A percentile compares a stretch with the other conserved stretches of the same genome.
Conservation (phyloP, 2,113 vertebrate species). For the Mormyrus iriodes region DNA sequence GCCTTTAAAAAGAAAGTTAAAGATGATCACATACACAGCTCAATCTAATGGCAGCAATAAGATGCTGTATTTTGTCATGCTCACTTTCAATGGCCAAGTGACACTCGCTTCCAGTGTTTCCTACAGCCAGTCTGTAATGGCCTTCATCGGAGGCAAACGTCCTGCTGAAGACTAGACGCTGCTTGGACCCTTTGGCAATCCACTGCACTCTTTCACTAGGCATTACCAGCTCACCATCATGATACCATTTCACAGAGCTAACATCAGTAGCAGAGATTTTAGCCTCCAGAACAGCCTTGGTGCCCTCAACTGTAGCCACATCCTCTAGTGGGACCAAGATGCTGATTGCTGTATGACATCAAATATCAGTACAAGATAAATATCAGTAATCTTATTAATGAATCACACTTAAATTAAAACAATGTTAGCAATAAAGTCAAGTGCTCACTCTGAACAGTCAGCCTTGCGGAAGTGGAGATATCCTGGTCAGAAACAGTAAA, state of each 20-base stretch:
- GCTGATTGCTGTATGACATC: neutral
- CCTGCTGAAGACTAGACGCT: slow-evolving; percentile 80
- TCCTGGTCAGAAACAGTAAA: slow-evolving; percentile 75
- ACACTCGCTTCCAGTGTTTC: slow-evolving; percentile 82
- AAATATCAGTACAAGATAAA: neutral
- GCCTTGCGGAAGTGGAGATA: slow-evolving; percentile 73
- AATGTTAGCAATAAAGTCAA: neutral
- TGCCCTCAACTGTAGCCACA: slow-evolving; percentile 76
- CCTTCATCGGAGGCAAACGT: slow-evolving; percentile 85
- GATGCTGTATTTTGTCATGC: slow-evolving; percentile 26
- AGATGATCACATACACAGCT: neutral
- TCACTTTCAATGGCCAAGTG: slow-evolving; percentile 78
- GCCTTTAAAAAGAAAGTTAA: slow-evolving; percentile 49
- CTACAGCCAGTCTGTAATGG: slow-evolving; percentile 75
- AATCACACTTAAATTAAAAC: neutral
- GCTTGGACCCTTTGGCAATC: slow-evolving; percentile 88
- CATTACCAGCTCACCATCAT: slow-evolving; percentile 70
- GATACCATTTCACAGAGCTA: slow-evolving; percentile 85
- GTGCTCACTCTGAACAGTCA: slow-evolving; percentile 81
- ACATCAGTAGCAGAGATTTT: slow-evolving; percentile 92
- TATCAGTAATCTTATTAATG: neutral
- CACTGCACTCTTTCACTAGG: slow-evolving; percentile 76
- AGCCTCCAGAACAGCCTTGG: slow-evolving; percentile 86
- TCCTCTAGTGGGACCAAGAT: slow-evolving; percentile 73
- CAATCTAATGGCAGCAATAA: slow-evolving; percentile 9